phyloP scores from a whole-genome alignment of 2,797 vertebrate genomes.

The Argentina silus region DNA sequence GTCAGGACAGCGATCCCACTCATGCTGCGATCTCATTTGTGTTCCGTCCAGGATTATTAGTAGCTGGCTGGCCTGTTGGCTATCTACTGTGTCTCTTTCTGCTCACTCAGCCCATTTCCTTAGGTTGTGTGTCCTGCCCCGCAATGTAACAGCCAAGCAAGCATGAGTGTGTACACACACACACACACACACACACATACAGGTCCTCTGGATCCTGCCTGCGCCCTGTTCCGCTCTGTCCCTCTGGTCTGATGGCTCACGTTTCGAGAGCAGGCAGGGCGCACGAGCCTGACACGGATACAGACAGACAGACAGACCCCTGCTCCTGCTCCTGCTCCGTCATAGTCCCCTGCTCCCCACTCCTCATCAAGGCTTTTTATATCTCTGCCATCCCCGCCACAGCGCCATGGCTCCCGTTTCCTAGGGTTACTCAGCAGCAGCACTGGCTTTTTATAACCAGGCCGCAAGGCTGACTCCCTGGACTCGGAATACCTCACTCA shows the following conservation, averaged over 20 bases:
- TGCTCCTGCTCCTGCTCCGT: slow-evolving; percentile 10
- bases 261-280: slow-evolving; percentile 56
- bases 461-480: neutral
- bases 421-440: neutral
- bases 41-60: neutral
- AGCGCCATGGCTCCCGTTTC: neutral
- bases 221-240: slow-evolving; percentile 27
- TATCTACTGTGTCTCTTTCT: slow-evolving; percentile 2
- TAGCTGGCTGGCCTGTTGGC: neutral
- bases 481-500: neutral
- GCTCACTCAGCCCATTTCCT: slow-evolving; percentile 38
- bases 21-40: neutral
- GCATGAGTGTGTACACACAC: neutral
- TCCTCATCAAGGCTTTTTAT: neutral
- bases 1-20: neutral
- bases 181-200: slow-evolving; percentile 25
- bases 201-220: slow-evolving; percentile 26
- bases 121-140: slow-evolving; percentile 50
- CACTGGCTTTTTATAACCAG: neutral
- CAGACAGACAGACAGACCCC: slow-evolving; percentile 20
- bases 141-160: slow-evolving; percentile 53
- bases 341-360: neutral
- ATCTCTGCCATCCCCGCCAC: neutral
- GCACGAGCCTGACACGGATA: slow-evolving; percentile 47
- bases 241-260: slow-evolving; percentile 45